Percentiles rank a stretch among this genome's conserved stretches.
Conservation (phyloP, 2,797 vertebrate genomes). For the Lophotriccus pileatus region DNA sequence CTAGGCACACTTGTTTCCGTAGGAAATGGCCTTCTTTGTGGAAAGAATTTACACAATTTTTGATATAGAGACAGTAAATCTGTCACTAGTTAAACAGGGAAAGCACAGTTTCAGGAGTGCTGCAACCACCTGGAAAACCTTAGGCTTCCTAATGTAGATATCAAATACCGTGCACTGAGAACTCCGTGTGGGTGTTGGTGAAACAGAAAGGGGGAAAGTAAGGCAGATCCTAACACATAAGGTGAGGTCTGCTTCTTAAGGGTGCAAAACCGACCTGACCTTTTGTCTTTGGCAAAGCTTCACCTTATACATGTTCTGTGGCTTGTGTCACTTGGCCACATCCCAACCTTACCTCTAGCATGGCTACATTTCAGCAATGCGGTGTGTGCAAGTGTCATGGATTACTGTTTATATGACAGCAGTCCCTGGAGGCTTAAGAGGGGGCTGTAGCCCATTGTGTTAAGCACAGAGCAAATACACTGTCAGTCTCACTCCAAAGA, state of each 20-base stretch:
- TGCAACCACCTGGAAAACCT: background rate
- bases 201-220: background rate
- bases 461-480: background rate
- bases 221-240: background rate
- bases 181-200: background rate
- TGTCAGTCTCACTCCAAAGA: background rate
- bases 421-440: background rate
- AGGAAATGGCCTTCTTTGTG: background rate
- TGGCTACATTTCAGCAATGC: background rate
- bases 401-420: background rate
- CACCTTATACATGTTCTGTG: background rate
- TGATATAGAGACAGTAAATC: background rate
- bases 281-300: background rate
- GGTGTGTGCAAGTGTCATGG: background rate
- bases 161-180: background rate
- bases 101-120: background rate
- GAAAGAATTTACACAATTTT: background rate
- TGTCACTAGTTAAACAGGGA: background rate
- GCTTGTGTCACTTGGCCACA: background rate
- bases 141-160: background rate
- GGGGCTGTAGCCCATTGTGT: background rate
- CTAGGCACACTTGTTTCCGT: background rate
- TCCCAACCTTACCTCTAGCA: background rate
- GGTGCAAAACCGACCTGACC: background rate
- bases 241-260: background rate